Evolutionary conservation across 2,797 vertebrate genomes (phyloP), one percentile per base, ranked within the genome.

Genomic region (Sebastes hubbsi): DNA sequence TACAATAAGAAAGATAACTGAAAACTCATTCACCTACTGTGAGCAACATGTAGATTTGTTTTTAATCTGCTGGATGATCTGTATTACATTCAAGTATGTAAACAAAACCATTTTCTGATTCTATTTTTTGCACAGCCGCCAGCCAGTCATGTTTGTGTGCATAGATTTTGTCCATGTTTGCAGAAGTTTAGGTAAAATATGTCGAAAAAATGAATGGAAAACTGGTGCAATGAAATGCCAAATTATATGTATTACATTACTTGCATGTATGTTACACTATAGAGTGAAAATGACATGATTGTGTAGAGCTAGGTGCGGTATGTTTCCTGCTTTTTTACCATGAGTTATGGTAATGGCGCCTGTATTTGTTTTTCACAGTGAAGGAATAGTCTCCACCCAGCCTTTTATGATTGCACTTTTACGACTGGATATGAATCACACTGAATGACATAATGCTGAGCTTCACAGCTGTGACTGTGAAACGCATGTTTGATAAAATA

Each of bases 1-100:
- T 99, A 72, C 98, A 99, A 22, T 95, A 71, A 91, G 65, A 73
- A 20, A 18, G 24, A 52, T 0, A 10, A 65, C 58, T 61, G 56
- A 63, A 46, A 66, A 56, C 68, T 32, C 32, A 8, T 59, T 63
- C 4, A 66, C 29, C 60, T n/a, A 4, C 24, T 63, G 70, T 66
- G 55, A 64, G n/a, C 54, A 27, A 38, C 36, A 3, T 63, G 34
- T 59, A 5, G 20, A 25, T 65, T 46, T 34, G 16, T 18, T 36
- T 27, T 61, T 52, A 5, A 66, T 62, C 42, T 70, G 49, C 49
- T 70, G 52, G n/a, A 61, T 70, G 58, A 80, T 79, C 60, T 61
- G 46, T 81, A 29, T 78, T 59, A 29, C 38, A 0, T 71, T 29
- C 14, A 81, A 25, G 36, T 52, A 46, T 83, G 49, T 74, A 58